Evolutionary conservation across 2,888 invertebrate species (phyloP).

Genomic region (Biston stratarius): DNA sequence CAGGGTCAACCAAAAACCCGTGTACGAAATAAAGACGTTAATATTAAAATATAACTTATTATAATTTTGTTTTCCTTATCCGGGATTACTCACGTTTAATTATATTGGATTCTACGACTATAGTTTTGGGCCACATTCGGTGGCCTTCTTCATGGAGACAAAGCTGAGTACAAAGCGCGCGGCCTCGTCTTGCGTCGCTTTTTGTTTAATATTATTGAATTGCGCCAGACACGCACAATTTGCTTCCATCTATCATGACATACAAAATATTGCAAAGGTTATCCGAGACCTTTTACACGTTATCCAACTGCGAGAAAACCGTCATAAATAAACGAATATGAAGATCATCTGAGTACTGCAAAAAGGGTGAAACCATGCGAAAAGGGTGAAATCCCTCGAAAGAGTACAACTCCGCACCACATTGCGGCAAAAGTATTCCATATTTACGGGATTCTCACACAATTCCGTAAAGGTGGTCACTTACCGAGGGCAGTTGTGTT

Average conservation of each 20-base stretch:
- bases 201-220: too few relatives aligned
- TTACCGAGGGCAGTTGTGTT: too few relatives aligned
- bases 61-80: too few relatives aligned
- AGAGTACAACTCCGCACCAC: constrained; percentile 50
- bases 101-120: too few relatives aligned
- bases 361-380: constrained; percentile 28
- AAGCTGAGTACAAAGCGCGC: too few relatives aligned
- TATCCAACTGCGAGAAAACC: constrained; percentile 23
- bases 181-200: too few relatives aligned
- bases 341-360: constrained; percentile 38
- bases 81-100: too few relatives aligned
- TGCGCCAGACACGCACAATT: not conserved
- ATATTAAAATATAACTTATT: too few relatives aligned
- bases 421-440: constrained; percentile 53
- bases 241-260: not conserved
- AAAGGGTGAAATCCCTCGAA: constrained; percentile 49
- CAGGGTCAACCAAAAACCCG: not conserved
- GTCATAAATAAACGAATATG: constrained; percentile 42
- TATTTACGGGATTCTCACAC: constrained; percentile 57
- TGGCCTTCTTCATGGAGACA: too few relatives aligned
- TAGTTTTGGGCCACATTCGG: too few relatives aligned
- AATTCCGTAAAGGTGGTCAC: constrained; percentile 45
- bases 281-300: constrained; percentile 6
- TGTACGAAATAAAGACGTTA: not conserved
- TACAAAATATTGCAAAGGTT: constrained; percentile 6